phyloP scores from a whole-genome alignment of 2,888 invertebrate species.

The Rugalucina vietnamica region DNA sequence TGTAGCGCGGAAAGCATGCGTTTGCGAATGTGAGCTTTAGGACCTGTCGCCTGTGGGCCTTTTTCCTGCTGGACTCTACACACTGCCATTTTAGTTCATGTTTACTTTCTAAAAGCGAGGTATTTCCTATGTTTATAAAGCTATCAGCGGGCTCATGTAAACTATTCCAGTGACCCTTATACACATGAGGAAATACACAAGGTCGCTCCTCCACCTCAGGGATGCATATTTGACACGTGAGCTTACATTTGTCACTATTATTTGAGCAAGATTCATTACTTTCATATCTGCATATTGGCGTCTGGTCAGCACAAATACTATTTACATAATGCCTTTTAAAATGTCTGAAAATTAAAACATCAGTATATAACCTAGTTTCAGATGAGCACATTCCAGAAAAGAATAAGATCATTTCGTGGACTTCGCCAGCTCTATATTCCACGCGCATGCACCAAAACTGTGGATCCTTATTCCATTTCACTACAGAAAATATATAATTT shows the following conservation, averaged over 20 bases:
- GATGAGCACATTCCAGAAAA: slow-evolving; percentile 55
- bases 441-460: slow-evolving; percentile 56
- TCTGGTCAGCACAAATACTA: slow-evolving; percentile 59
- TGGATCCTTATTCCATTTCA: slow-evolving; percentile 51
- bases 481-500: slow-evolving; percentile 52
- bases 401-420: slow-evolving; percentile 47
- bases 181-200: slow-evolving; percentile 41
- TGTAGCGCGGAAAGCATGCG: slow-evolving; percentile 60
- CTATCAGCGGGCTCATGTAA: slow-evolving; percentile 42
- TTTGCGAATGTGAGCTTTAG: slow-evolving; percentile 55
- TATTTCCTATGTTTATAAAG: slow-evolving; percentile 47
- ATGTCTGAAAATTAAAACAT: slow-evolving; percentile 50
- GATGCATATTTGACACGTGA: slow-evolving; percentile 56
- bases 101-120: slow-evolving; percentile 40
- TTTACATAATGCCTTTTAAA: slow-evolving; percentile 61
- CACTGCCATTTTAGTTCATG: slow-evolving; percentile 50
- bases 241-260: slow-evolving; percentile 53
- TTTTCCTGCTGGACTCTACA: slow-evolving; percentile 35
- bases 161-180: slow-evolving; percentile 54
- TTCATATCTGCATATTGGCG: slow-evolving; percentile 57
- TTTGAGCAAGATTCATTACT: slow-evolving; percentile 53
- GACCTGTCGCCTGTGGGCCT: slow-evolving; percentile 25
- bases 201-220: slow-evolving; percentile 58
- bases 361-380: slow-evolving; percentile 28
- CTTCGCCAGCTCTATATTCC: slow-evolving; percentile 25